These are phyloP conservation scores for Brevimyrus niger DNA, from an alignment of 2,113 vertebrate genomes.

Conservation along the genomic window DNA sequence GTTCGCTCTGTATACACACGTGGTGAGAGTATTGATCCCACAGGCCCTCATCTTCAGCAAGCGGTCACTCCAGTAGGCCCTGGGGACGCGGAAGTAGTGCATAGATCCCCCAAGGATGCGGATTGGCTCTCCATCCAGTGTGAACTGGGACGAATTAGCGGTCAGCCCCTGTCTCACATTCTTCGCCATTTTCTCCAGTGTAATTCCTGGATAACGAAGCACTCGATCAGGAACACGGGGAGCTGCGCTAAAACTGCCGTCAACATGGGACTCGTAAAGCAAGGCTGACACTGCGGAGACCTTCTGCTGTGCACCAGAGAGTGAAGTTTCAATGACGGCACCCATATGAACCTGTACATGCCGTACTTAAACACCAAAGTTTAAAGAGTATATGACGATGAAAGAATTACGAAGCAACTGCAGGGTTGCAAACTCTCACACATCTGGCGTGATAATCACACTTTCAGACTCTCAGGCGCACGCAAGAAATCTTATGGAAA, in stretches of 20 bases:
- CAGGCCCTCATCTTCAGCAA: slow-evolving; percentile 62
- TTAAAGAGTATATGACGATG: neutral
- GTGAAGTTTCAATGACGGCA: neutral
- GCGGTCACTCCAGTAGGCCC: slow-evolving; percentile 79
- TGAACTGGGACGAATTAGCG: slow-evolving; percentile 62
- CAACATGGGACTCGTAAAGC: neutral
- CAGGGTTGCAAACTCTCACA: neutral
- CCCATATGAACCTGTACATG: neutral
- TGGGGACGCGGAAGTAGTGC: slow-evolving; percentile 81
- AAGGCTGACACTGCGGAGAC: neutral
- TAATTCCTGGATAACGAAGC: neutral
- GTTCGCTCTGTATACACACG: slow-evolving; percentile 54
- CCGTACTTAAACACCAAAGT: neutral
- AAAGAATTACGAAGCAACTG: neutral
- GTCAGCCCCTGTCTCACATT: slow-evolving; percentile 60
- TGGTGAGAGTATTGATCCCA: slow-evolving; percentile 86
- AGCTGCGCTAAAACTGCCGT: neutral
- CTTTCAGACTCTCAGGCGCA: neutral
- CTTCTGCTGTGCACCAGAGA: neutral
- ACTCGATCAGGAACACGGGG: neutral
- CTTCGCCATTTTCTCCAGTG: slow-evolving; percentile 31
- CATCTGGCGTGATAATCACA: neutral
- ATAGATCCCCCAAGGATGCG: slow-evolving; percentile 75
- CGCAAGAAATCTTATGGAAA: neutral
- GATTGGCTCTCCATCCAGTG: slow-evolving; percentile 65